Evolutionary conservation across 2,113 vertebrate species (phyloP).

Genomic region (Oncorhynchus gorbuscha): DNA sequence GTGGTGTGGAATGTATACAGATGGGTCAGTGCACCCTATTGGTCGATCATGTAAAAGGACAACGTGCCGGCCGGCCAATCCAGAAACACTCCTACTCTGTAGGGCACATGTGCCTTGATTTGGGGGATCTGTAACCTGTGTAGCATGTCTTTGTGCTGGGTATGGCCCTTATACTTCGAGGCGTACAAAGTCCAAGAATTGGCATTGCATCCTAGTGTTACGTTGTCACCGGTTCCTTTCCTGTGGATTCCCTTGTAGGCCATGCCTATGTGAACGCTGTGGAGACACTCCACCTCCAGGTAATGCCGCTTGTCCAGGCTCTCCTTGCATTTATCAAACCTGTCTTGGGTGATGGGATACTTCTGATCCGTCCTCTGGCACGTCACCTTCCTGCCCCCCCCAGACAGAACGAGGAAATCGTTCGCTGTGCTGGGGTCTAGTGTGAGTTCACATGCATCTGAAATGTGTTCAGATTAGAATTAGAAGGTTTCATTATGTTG

Average conservation of each 20-base stretch:
- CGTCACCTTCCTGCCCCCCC: neutral
- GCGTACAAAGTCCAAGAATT: neutral
- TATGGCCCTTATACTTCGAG: neutral
- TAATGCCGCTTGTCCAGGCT: slow-evolving; percentile 9
- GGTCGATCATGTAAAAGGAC: slow-evolving; percentile 11
- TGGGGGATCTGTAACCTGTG: neutral
- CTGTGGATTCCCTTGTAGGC: neutral
- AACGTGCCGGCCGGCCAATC: neutral
- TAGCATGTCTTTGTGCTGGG: too few relatives aligned
- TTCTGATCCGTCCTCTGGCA: neutral
- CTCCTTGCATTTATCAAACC: slow-evolving; percentile 10
- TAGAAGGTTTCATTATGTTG: neutral
- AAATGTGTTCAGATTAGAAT: neutral
- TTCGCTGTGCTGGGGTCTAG: slow-evolving; percentile 17
- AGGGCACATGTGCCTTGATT: too few relatives aligned
- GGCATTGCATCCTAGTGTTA: slow-evolving; percentile 1
- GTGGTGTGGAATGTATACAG: too few relatives aligned
- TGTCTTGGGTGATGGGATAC: slow-evolving; percentile 7
- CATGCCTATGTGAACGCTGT: neutral
- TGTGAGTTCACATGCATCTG: slow-evolving; percentile 10
- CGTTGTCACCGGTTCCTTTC: neutral
- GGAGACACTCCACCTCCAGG: slow-evolving; percentile 10
- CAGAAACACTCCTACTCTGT: slow-evolving; percentile 5
- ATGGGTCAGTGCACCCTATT: too few relatives aligned
- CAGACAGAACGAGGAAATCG: slow-evolving; percentile 13